Evolutionary conservation across 1,140 invertebrate species (phyloP), one percentile per base, ranked within the genome.

Genomic region (Ooceraea biroi): DNA sequence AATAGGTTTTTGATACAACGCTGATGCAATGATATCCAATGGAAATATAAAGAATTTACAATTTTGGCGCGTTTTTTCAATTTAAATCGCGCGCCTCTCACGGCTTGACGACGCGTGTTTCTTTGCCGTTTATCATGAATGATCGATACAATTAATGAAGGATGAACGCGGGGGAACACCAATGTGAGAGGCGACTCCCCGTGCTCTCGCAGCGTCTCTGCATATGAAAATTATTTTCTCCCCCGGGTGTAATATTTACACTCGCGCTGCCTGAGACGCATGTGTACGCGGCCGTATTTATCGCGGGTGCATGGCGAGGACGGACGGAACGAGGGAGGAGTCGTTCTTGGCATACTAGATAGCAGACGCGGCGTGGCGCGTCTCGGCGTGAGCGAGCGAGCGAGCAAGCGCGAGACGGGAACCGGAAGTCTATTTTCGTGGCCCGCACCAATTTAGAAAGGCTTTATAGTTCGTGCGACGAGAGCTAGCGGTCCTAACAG

Each of bases 401-500:
- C 27, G 46, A 50, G 25, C 55, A 19, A 44, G 63, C 66, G 50
- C 69, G 86, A 89, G 85, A 94, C 94, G 94, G 93, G 92, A 94
- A 94, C 94, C 94, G 94, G 94, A 94, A 94, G 93, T 94, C 93
- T 94, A 94, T 94, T 94, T 94, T 94, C 88, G 93, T 94, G 85
- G 73, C 52, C 85, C 84, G 90, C 85, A 94, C 94, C 85, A 89
- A 94, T 92, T 94, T 94, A 94, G 94, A 94, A 36, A 93, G 91
- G 91, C 94, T 93, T 93, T 94, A 93, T 93, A 94, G 93, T 93
- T 92, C 88, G 93, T 89, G 91, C 88, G 87, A 92, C 88, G 85
- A 86, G 83, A 76, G 83, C 78, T 48, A 77, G 73, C 58, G 66
- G 72, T 87, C 69, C 76, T 76, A 89, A 80, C 83, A 71, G 83